Conservation (phyloP, 2,113 vertebrate species). For the Oophaga pumilio region DNA sequence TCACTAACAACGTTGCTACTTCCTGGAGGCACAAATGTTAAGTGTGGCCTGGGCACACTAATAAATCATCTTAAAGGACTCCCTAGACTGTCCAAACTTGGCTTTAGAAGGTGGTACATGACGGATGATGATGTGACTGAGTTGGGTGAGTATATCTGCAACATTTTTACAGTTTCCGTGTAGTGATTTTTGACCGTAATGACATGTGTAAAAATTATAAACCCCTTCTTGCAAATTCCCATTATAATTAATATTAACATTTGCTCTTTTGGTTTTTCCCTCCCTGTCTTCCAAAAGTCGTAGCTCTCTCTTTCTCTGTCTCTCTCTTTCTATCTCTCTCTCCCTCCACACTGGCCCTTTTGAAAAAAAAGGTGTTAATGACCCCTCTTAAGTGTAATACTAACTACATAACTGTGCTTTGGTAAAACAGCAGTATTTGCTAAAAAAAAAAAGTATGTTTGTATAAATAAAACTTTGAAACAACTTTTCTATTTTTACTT, state of each 20-base stretch:
- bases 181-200: too few relatives aligned
- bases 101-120: slow-evolving; percentile 64
- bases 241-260: too few relatives aligned
- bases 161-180: not conserved
- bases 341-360: too few relatives aligned
- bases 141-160: slow-evolving; percentile 60
- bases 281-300: too few relatives aligned
- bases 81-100: slow-evolving; percentile 60
- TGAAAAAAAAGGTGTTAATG: too few relatives aligned
- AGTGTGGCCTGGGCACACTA: slow-evolving; percentile 49
- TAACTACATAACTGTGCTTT: not conserved
- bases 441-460: not conserved
- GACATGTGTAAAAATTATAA: not conserved
- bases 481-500: not conserved
- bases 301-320: too few relatives aligned
- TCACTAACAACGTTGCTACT: slow-evolving; percentile 60
- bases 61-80: slow-evolving; percentile 53
- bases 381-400: not conserved
- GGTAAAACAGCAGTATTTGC: not conserved
- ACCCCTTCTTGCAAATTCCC: too few relatives aligned
- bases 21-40: slow-evolving; percentile 56
- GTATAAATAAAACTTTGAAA: not conserved
- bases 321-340: too few relatives aligned
- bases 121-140: slow-evolving; percentile 59
- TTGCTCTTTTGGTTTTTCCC: too few relatives aligned